Evolutionary conservation across 2,888 invertebrate genomes (phyloP), one percentile per base, ranked within the genome.

Genomic region (Crepidodera aurea): DNA sequence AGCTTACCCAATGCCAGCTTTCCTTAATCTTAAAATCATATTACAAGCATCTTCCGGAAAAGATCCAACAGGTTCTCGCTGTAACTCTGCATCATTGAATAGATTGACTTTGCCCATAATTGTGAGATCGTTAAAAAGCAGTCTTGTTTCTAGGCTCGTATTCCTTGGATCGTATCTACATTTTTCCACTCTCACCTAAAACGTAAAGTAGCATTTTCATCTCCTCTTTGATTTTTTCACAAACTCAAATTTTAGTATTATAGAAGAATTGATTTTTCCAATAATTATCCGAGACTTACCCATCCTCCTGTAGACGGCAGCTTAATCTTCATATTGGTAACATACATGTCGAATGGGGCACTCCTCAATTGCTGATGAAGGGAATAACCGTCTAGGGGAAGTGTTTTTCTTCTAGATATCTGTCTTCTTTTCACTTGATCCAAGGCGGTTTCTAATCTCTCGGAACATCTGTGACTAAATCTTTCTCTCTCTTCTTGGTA

Each of bases 91-190:
- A 22, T 79, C 81, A 62, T 77, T 76, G 68, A 80, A 81, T 32
- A 92, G 78, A 64, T 90, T 89, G 0, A 92, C 89, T 71, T 87
- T 86, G 0, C 93, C 92, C 64, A 91, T 90, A 51, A 93, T 90
- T 0, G 91, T 90, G 37, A 93, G 80, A 74, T 93, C 93, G 71
- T 90, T 90, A 80, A 93, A 92, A 8, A 90, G 82, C 0, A 93
- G 83, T 75, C 91, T 86, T 0, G 92, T 92, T 69, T 90, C 90
- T 5, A 93, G 82, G 8, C 90, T 91, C 4, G 88, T 85, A 75
- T 90, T 91, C 66, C 85, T 83, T 0, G 91, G 90, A 73, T 91
- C 89, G 78, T 88, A 93, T 69, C 88, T 85, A 76, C 92, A 93
- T 75, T 87, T 87, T 68, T 92, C 91, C 0, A 92, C 89, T 66